Evolutionary conservation across 2,888 invertebrate genomes (phyloP), one percentile per base, ranked within the genome.

Genomic region (Isoperla grammatica): DNA sequence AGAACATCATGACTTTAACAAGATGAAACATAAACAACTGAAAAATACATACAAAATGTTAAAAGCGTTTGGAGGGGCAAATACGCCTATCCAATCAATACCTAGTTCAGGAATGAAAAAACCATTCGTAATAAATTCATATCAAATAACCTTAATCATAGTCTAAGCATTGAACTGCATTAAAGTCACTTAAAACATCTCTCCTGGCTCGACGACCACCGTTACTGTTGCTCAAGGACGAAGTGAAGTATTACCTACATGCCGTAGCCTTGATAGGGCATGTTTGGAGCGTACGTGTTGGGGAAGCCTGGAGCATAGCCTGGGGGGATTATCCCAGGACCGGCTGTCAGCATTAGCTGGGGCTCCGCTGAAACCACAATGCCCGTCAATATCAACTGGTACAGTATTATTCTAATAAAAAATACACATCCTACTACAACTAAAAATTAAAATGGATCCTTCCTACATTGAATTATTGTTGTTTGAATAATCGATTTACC

Each of bases 321-420:
- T 58, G 82, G 81, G 58, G 79, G 81, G 71, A 84, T 83, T 81
- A 85, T 87, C 60, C 84, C 86, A 55, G 90, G 90, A 56, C 95
- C 95, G 59, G 95, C 95, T 23, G 97, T 97, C 69, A 98, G 81
- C 97, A 97, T 98, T 68, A 97, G 81, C 74, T 96, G 96, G n/a
- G 95, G 94, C 74, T 97, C 96, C 74, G 90, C 79, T 76, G 67
- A 11, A 69, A 69, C 61, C 61, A 29, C 29, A 29, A 29, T n/a
- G n/a, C n/a, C n/a, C n/a, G n/a, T n/a, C n/a, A n/a, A n/a, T n/a
- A n/a, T n/a, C n/a, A 57, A 56, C 60, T n/a, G n/a, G n/a, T n/a
- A 20, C 9, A 35, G 39, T 9, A 39, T 19, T 12, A 61, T 56
- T 39, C 12, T 11, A 11, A 39, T 39, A 39, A 39, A 11, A 39